Evolutionary conservation across 2,797 vertebrate species (phyloP), one percentile per base, ranked within the genome.

Genomic region (Molossus alvarezi): DNA sequence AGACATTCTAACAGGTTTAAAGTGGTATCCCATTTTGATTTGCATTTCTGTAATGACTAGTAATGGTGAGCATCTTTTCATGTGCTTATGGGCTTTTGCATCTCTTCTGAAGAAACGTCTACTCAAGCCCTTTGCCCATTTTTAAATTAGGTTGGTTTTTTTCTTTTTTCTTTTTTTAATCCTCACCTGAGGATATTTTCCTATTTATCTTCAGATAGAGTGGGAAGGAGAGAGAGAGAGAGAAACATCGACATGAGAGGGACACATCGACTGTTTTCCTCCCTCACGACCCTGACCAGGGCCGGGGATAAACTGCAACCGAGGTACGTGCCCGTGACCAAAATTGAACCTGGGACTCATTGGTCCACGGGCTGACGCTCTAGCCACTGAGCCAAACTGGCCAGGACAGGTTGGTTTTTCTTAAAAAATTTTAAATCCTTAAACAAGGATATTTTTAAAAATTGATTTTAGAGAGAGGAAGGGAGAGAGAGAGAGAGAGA

Each of bases 41-140:
- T 93, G 58, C 67, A 67, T 48, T 72, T 88, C 65, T 60, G 13
- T 93, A 64, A 33, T 80, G 75, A 71, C n/a, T 71, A 80, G 73
- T 79, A 13, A 60, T 58, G 12, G 25, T 76, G 13, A 76, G 29
- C 37, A 77, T 77, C 37, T 48, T 85, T 92, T 69, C 72, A 60
- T 77, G 29, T 84, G 53, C 62, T 69, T 69, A 60, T 77, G 77
- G 27, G 23, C 27, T 41, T 67, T 81, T 88, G 45, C 73, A 14
- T 60, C 29, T 53, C 10, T 69, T 62, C 45, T 89, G 25, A 21
- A 75, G 69, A 82, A 90, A 69, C 76, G 11, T 81, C 8, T 82
- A 15, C 67, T 48, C n/a, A 71, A 51, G 33, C 41, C 86, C 11
- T 77, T 77, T 62, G 18, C 20, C 7, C 3, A 9, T 41, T 91